Evolutionary conservation across 1,140 invertebrate genomes (phyloP).

Genomic region (Paralvinella palmiformis): DNA sequence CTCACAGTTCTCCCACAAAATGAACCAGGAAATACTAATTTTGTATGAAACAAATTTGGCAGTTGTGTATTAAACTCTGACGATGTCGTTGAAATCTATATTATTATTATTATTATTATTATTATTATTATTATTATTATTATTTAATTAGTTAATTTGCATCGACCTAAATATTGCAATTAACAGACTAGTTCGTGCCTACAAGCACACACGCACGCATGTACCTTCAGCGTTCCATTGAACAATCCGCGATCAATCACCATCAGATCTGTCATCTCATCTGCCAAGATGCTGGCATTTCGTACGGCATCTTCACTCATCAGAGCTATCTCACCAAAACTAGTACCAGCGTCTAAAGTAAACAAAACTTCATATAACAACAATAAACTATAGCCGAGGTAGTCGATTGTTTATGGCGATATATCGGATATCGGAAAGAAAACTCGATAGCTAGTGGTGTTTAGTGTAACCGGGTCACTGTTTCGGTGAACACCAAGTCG

Average conservation of each 20-base stretch:
- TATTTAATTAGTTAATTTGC: background rate
- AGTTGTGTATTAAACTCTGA: background rate
- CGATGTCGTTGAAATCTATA: background rate
- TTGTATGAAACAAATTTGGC: too few relatives aligned
- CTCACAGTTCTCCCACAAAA: too few relatives aligned
- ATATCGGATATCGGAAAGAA: too few relatives aligned
- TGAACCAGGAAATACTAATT: too few relatives aligned
- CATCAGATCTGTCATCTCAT: constrained; percentile 37
- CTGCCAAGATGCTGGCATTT: constrained; percentile 42
- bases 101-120: background rate
- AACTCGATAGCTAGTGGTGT: too few relatives aligned
- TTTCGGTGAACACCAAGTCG: too few relatives aligned
- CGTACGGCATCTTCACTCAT: constrained; percentile 37
- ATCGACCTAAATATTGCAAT: background rate
- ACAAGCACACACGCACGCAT: background rate
- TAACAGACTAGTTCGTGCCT: background rate
- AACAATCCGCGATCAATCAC: constrained; percentile 43
- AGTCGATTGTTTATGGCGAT: too few relatives aligned
- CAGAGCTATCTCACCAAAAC: constrained; percentile 46
- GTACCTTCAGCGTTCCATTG: constrained; percentile 39
- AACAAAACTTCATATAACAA: too few relatives aligned
- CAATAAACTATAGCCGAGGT: too few relatives aligned
- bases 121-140: background rate
- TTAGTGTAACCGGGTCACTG: too few relatives aligned
- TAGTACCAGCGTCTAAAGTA: constrained; percentile 42